Evolutionary conservation across 2,113 vertebrate genomes (phyloP).

Genomic region (Myrmecobius fasciatus): DNA sequence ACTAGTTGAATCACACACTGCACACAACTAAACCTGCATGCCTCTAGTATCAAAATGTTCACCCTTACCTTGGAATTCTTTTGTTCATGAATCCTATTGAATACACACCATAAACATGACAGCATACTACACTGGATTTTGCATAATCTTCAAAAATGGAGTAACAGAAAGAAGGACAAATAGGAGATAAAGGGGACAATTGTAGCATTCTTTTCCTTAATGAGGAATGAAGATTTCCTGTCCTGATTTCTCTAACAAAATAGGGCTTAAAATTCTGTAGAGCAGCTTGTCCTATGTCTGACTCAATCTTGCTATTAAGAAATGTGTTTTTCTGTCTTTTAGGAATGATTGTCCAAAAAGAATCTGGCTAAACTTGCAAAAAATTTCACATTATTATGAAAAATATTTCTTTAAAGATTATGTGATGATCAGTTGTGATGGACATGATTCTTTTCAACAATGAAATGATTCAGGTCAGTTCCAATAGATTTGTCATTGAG

Average conservation of each 20-base stretch:
- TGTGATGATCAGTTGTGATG: too few relatives aligned
- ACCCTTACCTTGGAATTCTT: conserved; percentile 31
- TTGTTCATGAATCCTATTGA: conserved; percentile 24
- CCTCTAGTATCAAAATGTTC: neutral
- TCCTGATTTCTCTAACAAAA: conserved; percentile 68
- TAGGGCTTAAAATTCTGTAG: neutral
- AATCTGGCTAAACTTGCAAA: neutral
- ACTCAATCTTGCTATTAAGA: conserved; percentile 15
- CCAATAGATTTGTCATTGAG: too few relatives aligned
- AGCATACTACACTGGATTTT: conserved; percentile 45
- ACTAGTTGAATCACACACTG: neutral
- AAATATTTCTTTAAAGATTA: neutral
- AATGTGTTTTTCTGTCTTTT: conserved; percentile 27
- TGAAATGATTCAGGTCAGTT: too few relatives aligned
- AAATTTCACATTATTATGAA: conserved; percentile 8
- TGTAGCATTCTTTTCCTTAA: conserved; percentile 68
- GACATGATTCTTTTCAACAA: too few relatives aligned
- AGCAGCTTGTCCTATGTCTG: conserved; percentile 2
- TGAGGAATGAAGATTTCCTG: conserved; percentile 74
- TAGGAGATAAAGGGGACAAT: conserved; percentile 73
- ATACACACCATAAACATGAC: conserved; percentile 35
- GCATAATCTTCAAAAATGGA: conserved; percentile 62
- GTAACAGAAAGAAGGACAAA: conserved; percentile 70
- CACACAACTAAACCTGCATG: neutral
- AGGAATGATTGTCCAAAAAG: conserved; percentile 16